Evolutionary conservation across 2,888 invertebrate species (phyloP), one percentile per base, ranked within the genome.

Genomic region (Agrenia bidenticulata): DNA sequence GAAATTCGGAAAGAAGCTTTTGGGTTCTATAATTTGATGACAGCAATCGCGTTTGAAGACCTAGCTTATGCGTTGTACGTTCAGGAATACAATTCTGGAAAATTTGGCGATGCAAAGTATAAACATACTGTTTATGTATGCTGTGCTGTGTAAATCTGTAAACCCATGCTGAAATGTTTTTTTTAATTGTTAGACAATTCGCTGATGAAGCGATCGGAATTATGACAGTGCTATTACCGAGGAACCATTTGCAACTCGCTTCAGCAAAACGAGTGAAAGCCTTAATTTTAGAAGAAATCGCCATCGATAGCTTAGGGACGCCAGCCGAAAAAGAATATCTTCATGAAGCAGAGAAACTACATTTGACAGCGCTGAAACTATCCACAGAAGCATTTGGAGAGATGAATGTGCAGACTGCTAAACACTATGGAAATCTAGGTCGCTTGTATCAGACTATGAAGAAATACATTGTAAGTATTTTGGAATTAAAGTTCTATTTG

Each of bases 371-470:
- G 2, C 83, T 96, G 56, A 83, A 86, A 59, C 82, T 94, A 49
- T 88, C 92, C 15, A 85, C 87, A 81, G 85, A 87, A 79, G 88
- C 90, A 0, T 94, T 94, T 80, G 95, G 96, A 0, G 94, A 94
- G 81, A 87, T 88, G 79, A 95, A 95, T 81, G 92, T 95, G 41
- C 94, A 95, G 83, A 94, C 94, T 0, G 94, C 95, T 59, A 95
- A 95, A 79, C 94, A 94, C 81, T 96, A 94, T 81, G 95, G 95
- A 13, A 96, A 96, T 83, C 84, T 96, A 58, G 96, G 96, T 63
- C 83, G 96, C 15, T 84, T 96, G 15, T 95, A 94, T 82, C 95
- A 96, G 82, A 93, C 92, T 78, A 94, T 95, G 94, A 87, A 86
- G 78, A 86, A 88, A 79, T 94, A 87, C 80, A 84, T 87, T 81